Conservation (phyloP, 2,888 invertebrate species). For the Ochropleura plecta region DNA sequence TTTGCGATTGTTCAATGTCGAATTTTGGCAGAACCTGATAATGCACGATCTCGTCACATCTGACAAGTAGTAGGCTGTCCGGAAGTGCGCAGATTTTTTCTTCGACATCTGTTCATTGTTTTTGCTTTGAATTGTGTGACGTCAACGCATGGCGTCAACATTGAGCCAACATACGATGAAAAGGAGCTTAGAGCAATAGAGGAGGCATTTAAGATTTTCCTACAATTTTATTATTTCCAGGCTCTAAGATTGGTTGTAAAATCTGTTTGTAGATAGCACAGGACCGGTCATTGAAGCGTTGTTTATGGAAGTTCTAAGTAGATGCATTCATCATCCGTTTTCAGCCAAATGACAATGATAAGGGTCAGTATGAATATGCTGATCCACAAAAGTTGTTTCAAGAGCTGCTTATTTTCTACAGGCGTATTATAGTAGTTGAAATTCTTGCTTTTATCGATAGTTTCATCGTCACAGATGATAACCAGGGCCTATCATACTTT, state of each 20-base stretch:
- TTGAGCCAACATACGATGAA: neutral
- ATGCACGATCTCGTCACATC: neutral
- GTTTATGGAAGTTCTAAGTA: neutral
- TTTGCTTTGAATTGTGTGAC: neutral
- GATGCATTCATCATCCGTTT: neutral
- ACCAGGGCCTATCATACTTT: too few species aligned
- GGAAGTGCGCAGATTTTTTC: slow-evolving; percentile 29
- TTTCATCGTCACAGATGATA: too few species aligned
- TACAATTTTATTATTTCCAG: neutral
- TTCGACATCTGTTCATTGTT: neutral
- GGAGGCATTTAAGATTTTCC: neutral
- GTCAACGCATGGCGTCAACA: neutral
- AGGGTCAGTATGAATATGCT: neutral
- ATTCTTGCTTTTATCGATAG: too few species aligned
- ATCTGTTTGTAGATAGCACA: neutral
- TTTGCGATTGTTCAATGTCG: neutral
- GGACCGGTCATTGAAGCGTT: neutral
- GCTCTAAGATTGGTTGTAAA: neutral
- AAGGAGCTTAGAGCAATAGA: neutral
- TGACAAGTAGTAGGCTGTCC: slow-evolving; percentile 35
- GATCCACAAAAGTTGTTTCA: neutral
- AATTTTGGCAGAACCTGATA: neutral
- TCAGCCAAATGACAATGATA: too few species aligned
- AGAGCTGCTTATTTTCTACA: too few species aligned
- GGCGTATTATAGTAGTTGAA: too few species aligned